These are phyloP conservation scores for Perodicticus potto DNA, from an alignment of 2,797 vertebrate genomes.

Conservation along the genomic window DNA sequence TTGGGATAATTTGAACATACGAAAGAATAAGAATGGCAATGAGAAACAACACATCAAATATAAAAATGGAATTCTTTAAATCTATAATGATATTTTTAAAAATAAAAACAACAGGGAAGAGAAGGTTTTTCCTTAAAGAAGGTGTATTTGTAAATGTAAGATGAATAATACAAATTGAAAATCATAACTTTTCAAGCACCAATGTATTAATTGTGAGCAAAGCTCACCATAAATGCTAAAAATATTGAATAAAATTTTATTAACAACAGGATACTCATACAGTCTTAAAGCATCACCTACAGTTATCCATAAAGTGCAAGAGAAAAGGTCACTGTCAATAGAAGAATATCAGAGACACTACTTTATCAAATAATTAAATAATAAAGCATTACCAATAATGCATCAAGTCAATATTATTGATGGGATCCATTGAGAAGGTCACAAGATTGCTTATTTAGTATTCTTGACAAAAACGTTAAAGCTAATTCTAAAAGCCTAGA, in stretches of 20 bases:
- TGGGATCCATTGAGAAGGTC: neutral
- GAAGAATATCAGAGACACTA: neutral
- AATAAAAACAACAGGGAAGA: neutral
- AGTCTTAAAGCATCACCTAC: neutral
- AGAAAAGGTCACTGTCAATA: neutral
- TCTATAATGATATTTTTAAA: neutral
- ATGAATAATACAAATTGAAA: neutral
- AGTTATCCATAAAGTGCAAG: neutral
- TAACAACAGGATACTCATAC: neutral
- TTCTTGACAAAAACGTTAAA: neutral
- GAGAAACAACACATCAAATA: neutral
- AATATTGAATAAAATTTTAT: neutral
- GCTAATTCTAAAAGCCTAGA: neutral
- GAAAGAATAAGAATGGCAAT: neutral
- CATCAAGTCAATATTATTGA: slow-evolving; percentile 17
- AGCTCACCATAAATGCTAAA: slow-evolving; percentile 15
- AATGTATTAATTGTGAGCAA: neutral
- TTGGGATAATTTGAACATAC: neutral
- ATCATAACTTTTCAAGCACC: slow-evolving; percentile 3
- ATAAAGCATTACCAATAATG: neutral
- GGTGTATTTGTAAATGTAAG: slow-evolving; percentile 25
- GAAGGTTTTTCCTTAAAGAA: slow-evolving; percentile 4
- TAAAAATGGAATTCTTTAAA: neutral
- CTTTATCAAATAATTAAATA: slow-evolving; percentile 47
- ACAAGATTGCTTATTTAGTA: neutral